These are phyloP conservation scores for Drosophila falleni DNA, from an alignment of 2,888 invertebrate genomes.

Conservation along the genomic window DNA sequence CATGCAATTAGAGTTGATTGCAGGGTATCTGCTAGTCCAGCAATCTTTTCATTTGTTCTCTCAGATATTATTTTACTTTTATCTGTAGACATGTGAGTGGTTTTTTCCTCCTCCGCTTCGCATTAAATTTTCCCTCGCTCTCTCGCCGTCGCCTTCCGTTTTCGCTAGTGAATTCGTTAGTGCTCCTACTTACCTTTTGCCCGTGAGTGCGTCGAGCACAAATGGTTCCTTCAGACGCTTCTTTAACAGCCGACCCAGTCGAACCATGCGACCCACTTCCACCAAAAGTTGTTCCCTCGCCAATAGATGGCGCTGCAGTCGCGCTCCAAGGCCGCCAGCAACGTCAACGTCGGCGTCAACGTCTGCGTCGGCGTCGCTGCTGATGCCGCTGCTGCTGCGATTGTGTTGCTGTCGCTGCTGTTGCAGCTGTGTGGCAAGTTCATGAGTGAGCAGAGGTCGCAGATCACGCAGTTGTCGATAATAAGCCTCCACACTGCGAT, in stretches of 20 bases:
- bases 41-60: not conserved
- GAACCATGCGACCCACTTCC: slow-evolving; percentile 90
- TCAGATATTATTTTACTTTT: not conserved
- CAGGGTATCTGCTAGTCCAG: not conserved
- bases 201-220: slow-evolving; percentile 82
- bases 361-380: slow-evolving; percentile 65
- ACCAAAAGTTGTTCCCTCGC: slow-evolving; percentile 88
- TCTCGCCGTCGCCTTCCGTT: slow-evolving; percentile 2
- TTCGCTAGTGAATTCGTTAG: slow-evolving; percentile 4
- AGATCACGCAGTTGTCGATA: slow-evolving; percentile 88
- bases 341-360: slow-evolving; percentile 31
- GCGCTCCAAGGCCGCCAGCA: slow-evolving; percentile 48
- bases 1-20: too few relatives aligned
- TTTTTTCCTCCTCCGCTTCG: not conserved
- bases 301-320: slow-evolving; percentile 87
- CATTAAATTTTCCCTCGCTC: slow-evolving; percentile 28
- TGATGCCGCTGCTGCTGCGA: slow-evolving; percentile 70
- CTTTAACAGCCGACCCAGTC: slow-evolving; percentile 89
- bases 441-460: slow-evolving; percentile 87
- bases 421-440: slow-evolving; percentile 53
- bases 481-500: slow-evolving; percentile 89
- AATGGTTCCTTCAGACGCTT: slow-evolving; percentile 89
- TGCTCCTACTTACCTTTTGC: slow-evolving; percentile 78
- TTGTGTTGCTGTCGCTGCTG: slow-evolving; percentile 72
- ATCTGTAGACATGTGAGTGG: not conserved